Evolutionary conservation across 1,140 invertebrate genomes (phyloP).

Genomic region (Drosophila simulans): DNA sequence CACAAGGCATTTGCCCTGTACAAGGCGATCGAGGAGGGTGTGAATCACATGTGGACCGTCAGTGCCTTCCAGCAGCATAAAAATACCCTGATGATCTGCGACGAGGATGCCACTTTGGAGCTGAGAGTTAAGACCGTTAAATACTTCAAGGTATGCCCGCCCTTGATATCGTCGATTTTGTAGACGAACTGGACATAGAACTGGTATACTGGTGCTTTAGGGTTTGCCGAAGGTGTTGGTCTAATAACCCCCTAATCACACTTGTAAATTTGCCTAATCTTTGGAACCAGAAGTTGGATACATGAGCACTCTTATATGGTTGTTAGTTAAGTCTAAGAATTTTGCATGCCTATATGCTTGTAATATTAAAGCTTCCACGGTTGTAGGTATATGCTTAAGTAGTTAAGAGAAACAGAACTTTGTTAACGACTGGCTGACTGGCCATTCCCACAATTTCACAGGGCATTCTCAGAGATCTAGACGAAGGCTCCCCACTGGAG

Average conservation of each 20-base stretch:
- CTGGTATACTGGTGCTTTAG: constrained; percentile 3
- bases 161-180: constrained; percentile 2
- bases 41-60: constrained; percentile 99
- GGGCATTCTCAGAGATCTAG: constrained; percentile 69
- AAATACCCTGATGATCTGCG: constrained; percentile 96
- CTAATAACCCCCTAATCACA: neutral
- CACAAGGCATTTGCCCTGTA: constrained; percentile 98
- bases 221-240: constrained; percentile 30
- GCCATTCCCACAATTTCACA: constrained; percentile 44
- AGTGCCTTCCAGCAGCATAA: constrained; percentile 99
- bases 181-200: constrained; percentile 7
- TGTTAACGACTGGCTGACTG: constrained; percentile 44
- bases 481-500: constrained; percentile 42
- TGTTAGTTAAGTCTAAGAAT: constrained; percentile 23
- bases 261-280: neutral
- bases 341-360: constrained; percentile 1
- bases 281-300: neutral
- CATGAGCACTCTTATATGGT: constrained; percentile 3
- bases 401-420: neutral
- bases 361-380: constrained; percentile 12
- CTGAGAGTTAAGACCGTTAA: constrained; percentile 99
- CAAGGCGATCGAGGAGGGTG: constrained; percentile 96
- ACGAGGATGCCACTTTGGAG: constrained; percentile 99
- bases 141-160: constrained; percentile 95
- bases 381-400: constrained; percentile 1